Conservation (phyloP, 1,140 invertebrate genomes). For the Caerostris darwini region DNA sequence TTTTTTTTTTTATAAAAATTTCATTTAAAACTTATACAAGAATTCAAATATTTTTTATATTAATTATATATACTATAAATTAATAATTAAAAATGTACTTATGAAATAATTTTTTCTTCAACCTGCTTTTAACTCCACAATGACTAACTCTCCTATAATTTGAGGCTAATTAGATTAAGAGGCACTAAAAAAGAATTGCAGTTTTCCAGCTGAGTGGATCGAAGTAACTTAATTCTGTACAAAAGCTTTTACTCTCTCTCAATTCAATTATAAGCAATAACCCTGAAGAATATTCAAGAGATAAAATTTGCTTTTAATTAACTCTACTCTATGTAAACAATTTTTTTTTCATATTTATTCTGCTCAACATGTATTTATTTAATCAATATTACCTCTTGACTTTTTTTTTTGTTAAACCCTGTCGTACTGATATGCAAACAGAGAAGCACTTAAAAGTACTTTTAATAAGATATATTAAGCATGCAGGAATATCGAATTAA, state of each 20-base stretch:
- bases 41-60: no score
- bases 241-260: background rate
- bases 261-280: background rate
- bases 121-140: background rate
- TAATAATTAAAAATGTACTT: no score
- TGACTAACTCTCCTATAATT: background rate
- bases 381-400: background rate
- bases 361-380: background rate
- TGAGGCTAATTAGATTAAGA: background rate
- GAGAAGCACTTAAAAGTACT: background rate
- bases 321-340: background rate
- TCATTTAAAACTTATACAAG: no score
- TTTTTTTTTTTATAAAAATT: no score
- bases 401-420: background rate
- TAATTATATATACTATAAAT: no score
- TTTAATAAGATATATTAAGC: background rate
- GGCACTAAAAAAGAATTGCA: background rate
- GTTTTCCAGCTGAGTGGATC: background rate
- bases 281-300: background rate
- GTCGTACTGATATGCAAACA: background rate
- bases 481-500: background rate
- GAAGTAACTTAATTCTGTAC: background rate
- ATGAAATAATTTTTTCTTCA: background rate
- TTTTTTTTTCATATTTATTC: background rate
- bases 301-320: constrained; percentile 2